Percentiles rank a stretch among this genome's conserved stretches.
These are phyloP conservation scores for Scleropages formosus DNA, from an alignment of 2,797 vertebrate species.

Conservation along the genomic window DNA sequence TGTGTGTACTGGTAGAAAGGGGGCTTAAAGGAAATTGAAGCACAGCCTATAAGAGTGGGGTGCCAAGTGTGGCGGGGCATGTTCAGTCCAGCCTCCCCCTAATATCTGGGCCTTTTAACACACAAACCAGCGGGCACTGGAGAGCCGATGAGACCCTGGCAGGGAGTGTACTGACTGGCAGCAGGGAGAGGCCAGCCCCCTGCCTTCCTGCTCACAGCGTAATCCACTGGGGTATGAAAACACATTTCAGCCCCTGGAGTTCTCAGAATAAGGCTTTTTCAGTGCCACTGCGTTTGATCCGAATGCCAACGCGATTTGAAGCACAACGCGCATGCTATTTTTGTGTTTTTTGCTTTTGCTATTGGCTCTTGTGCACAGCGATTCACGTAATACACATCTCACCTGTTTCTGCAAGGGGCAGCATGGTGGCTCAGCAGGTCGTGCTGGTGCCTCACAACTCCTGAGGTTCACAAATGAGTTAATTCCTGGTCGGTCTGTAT, in stretches of 20 bases:
- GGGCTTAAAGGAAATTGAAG: background rate
- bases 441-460: background rate
- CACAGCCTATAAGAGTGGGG: background rate
- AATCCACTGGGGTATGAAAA: conserved; percentile 15
- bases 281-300: conserved; percentile 8
- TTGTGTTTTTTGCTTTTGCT: conserved; percentile 1
- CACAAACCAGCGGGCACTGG: background rate
- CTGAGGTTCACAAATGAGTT: background rate
- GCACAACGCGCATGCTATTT: background rate
- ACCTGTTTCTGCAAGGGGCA: conserved; percentile 4
- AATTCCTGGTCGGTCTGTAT: too few relatives aligned
- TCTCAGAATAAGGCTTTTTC: conserved; percentile 7
- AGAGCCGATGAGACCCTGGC: background rate
- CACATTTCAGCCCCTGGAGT: conserved; percentile 15
- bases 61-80: background rate
- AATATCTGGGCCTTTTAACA: background rate
- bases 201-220: conserved; percentile 9
- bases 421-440: background rate
- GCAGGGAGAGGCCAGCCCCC: background rate
- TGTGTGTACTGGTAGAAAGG: too few relatives aligned
- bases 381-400: background rate
- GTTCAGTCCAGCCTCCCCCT: background rate
- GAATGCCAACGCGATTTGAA: conserved; percentile 3
- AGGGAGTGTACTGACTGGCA: conserved; percentile 22
- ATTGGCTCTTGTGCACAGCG: background rate